These are phyloP conservation scores for Hippasteria phrygiana DNA, from an alignment of 53 echinoderm and acorn worm genomes.

Conservation along the genomic window DNA sequence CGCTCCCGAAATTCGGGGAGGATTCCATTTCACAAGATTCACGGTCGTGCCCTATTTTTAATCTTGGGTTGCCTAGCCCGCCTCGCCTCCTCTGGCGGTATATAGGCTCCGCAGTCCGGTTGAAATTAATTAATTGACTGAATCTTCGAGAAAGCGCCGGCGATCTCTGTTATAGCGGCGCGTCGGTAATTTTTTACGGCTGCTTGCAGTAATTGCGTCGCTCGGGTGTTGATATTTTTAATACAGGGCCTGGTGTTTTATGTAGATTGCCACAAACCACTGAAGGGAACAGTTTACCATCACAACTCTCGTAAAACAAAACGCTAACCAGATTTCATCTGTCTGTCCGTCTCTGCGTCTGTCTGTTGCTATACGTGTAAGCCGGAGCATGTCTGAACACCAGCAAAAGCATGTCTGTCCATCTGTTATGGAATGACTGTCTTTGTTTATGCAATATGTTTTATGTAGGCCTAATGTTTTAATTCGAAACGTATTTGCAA, in stretches of 20 bases:
- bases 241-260: not conserved
- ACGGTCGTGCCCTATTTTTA: constrained; percentile 17
- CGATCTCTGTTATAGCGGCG: not conserved
- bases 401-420: too few species aligned
- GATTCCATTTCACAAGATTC: constrained; percentile 61
- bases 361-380: not conserved
- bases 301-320: not conserved
- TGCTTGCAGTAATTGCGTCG: constrained; percentile 50
- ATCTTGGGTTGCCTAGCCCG: constrained; percentile 6
- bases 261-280: not conserved
- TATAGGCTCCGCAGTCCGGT: constrained; percentile 2
- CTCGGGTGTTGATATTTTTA: constrained; percentile 43
- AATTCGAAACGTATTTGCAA: too few species aligned
- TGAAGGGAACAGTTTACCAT: not conserved
- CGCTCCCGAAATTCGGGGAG: not conserved
- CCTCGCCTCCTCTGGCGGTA: not conserved
- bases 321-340: not conserved
- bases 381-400: too few species aligned
- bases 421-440: too few species aligned
- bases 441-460: too few species aligned
- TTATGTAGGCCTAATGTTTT: too few species aligned
- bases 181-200: constrained; percentile 20
- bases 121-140: constrained; percentile 65
- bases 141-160: not conserved
- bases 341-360: not conserved